Evolutionary conservation across 2,797 vertebrate genomes (phyloP).

Genomic region (Anabas testudineus): DNA sequence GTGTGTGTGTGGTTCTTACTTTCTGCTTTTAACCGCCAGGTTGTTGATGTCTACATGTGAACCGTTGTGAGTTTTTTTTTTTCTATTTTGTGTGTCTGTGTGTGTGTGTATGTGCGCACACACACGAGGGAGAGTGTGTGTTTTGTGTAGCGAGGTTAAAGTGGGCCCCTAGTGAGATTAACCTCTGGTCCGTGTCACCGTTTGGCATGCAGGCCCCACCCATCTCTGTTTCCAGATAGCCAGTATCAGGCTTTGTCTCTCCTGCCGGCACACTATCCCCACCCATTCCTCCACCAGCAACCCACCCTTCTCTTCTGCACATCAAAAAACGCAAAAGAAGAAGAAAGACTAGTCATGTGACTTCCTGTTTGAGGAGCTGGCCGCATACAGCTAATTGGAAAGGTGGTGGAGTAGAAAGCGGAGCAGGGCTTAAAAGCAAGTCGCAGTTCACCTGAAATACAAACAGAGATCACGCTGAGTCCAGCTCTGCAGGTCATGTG

Average conservation of each 20-base stretch:
- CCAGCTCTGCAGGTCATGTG: slow-evolving; percentile 3
- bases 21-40: slow-evolving; percentile 36
- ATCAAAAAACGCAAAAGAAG: slow-evolving; percentile 80
- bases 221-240: slow-evolving; percentile 84
- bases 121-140: slow-evolving; percentile 52
- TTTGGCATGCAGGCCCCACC: slow-evolving; percentile 88
- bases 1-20: slow-evolving; percentile 28
- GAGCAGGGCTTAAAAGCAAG: slow-evolving; percentile 42
- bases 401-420: slow-evolving; percentile 66
- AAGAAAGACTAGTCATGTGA: slow-evolving; percentile 88
- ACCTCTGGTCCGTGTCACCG: slow-evolving; percentile 87
- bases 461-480: slow-evolving; percentile 9
- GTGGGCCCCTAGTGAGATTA: slow-evolving; percentile 88
- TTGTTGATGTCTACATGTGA: slow-evolving; percentile 62
- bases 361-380: slow-evolving; percentile 85
- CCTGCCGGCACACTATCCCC: slow-evolving; percentile 78
- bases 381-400: slow-evolving; percentile 80
- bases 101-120: slow-evolving; percentile 21
- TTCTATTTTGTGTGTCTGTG: slow-evolving; percentile 28
- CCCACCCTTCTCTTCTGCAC: slow-evolving; percentile 67
- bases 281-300: slow-evolving; percentile 47
- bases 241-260: slow-evolving; percentile 90
- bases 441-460: slow-evolving; percentile 38
- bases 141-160: slow-evolving; percentile 87
- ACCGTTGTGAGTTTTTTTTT: slow-evolving; percentile 53